A percentile compares a stretch with the other conserved stretches of the same genome.
These are phyloP conservation scores for Magallana angulata DNA, from an alignment of 1,140 invertebrate genomes.

Conservation along the genomic window DNA sequence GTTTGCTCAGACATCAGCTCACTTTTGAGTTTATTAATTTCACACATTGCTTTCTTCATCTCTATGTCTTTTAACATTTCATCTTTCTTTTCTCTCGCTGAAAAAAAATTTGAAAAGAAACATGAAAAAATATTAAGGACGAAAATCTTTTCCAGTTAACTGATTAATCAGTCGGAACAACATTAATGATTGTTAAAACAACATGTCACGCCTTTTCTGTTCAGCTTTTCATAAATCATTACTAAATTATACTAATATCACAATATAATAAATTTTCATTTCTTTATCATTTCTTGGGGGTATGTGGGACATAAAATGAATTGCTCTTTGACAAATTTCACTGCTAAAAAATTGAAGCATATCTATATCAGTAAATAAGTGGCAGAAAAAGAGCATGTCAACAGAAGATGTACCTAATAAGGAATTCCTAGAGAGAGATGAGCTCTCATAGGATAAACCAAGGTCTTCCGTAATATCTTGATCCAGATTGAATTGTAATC, in stretches of 20 bases:
- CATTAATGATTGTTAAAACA: too few relatives aligned
- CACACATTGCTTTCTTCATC: conserved; percentile 61
- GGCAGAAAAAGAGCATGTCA: background rate
- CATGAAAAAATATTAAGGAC: too few relatives aligned
- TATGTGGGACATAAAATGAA: too few relatives aligned
- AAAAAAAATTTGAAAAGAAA: conserved; percentile 33
- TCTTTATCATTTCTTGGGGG: too few relatives aligned
- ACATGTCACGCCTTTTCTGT: too few relatives aligned
- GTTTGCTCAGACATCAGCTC: conserved; percentile 57
- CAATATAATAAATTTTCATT: too few relatives aligned
- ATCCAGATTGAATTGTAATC: conserved; percentile 7
- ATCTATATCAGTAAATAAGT: background rate
- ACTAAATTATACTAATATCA: too few relatives aligned
- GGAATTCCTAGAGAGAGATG: conserved; percentile 58
- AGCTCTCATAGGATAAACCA: conserved; percentile 37
- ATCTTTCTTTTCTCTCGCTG: conserved; percentile 66
- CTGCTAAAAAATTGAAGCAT: too few relatives aligned
- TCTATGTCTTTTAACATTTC: conserved; percentile 62
- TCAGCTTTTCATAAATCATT: too few relatives aligned
- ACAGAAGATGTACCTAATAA: conserved; percentile 54
- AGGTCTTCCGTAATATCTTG: conserved; percentile 42
- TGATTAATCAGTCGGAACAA: too few relatives aligned
- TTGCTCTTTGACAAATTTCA: too few relatives aligned
- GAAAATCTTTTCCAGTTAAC: too few relatives aligned
- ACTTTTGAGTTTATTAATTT: conserved; percentile 62